A percentile compares a stretch with the other conserved stretches of the same genome.
Conservation (phyloP, 2,888 invertebrate species). For the Dasysyrphus tricinctus region DNA sequence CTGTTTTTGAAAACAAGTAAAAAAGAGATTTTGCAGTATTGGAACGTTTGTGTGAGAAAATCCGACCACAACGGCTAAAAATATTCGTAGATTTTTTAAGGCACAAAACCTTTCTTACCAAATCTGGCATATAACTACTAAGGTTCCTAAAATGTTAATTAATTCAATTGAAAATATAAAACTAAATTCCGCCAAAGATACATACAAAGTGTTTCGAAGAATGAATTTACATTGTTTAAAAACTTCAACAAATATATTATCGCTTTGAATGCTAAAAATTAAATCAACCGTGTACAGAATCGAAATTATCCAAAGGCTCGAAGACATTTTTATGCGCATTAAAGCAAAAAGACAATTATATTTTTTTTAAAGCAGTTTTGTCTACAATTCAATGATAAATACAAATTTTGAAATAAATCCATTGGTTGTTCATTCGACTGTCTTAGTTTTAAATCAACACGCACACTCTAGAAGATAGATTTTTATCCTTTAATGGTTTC, state of each 20-base stretch:
- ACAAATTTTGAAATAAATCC: constrained; percentile 10
- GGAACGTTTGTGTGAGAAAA: too few species aligned
- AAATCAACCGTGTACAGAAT: constrained; percentile 10
- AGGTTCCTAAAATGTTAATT: too few species aligned
- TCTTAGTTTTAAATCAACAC: constrained; percentile 17
- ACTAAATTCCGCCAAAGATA: too few species aligned
- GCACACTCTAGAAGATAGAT: constrained; percentile 11
- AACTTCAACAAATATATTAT: background rate
- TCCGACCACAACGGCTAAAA: too few species aligned
- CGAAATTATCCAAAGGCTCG: background rate
- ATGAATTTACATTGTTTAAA: too few species aligned
- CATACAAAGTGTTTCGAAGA: too few species aligned
- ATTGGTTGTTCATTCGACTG: constrained; percentile 1
- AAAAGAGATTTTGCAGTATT: too few species aligned
- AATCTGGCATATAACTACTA: too few species aligned
- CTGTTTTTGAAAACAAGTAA: too few species aligned
- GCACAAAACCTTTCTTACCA: too few species aligned
- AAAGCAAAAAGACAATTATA: background rate
- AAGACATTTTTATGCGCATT: background rate
- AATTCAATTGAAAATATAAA: too few species aligned
- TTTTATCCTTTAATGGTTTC: constrained; percentile 14
- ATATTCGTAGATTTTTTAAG: too few species aligned
- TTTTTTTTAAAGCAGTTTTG: background rate
- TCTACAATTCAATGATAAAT: constrained; percentile 14
- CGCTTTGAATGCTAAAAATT: background rate